Evolutionary conservation across 2,113 vertebrate species (phyloP).

Genomic region (Tenebrosternarchus preto): DNA sequence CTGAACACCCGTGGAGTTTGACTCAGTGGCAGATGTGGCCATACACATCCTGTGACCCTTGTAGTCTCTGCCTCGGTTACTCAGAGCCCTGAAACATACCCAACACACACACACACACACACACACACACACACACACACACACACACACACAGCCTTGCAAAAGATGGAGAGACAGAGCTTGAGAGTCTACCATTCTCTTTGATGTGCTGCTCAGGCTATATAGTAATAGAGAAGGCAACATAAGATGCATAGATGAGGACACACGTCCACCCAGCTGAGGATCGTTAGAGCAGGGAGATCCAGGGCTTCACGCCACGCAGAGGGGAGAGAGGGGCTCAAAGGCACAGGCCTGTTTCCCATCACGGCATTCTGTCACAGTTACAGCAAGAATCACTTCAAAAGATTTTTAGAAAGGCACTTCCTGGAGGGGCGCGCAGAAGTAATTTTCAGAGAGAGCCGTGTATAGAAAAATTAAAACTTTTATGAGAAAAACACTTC

Average conservation of each 20-base stretch:
- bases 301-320: constrained; percentile 19
- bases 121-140: constrained; percentile 18
- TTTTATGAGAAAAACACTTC: no score
- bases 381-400: not conserved
- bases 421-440: not conserved
- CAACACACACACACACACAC: not conserved
- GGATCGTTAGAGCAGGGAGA: constrained; percentile 19
- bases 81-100: not conserved
- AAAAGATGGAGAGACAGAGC: no score
- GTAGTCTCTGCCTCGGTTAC: not conserved
- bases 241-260: no score
- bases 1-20: not conserved
- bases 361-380: constrained; percentile 22
- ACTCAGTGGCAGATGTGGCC: constrained; percentile 22
- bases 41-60: constrained; percentile 23
- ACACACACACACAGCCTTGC: not conserved
- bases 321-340: not conserved
- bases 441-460: not conserved
- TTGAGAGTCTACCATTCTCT: not conserved
- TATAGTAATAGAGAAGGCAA: no score
- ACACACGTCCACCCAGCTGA: constrained; percentile 25
- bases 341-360: constrained; percentile 28
- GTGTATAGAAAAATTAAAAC: no score
- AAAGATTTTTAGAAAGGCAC: not conserved
- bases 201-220: not conserved